A percentile compares a stretch with the other conserved stretches of the same genome.
Evolutionary conservation across 2,797 vertebrate genomes (phyloP).

Genomic region (Eutrigla gurnardus): DNA sequence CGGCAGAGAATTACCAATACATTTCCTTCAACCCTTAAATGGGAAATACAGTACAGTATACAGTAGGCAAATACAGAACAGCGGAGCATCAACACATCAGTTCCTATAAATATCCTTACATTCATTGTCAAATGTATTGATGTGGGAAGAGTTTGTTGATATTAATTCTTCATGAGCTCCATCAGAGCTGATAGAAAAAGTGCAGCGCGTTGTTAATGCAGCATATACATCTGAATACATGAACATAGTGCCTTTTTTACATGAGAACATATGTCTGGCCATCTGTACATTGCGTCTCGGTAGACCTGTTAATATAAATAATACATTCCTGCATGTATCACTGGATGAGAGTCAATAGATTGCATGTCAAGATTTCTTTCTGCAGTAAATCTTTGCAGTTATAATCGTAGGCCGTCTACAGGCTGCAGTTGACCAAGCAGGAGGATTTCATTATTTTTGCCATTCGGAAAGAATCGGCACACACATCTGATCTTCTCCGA

Average conservation of each 20-base stretch:
- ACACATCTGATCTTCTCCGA: neutral
- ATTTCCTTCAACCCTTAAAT: no score
- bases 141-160: neutral
- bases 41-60: no score
- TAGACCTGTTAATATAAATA: slow-evolving; percentile 46
- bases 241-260: slow-evolving; percentile 21
- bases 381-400: slow-evolving; percentile 2
- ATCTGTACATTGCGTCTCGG: slow-evolving; percentile 56
- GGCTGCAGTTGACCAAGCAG: slow-evolving; percentile 3
- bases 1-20: no score
- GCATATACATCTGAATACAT: slow-evolving; percentile 3
- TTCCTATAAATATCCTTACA: neutral
- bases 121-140: neutral
- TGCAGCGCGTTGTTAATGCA: neutral
- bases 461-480: no score
- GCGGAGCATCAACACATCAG: neutral
- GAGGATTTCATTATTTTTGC: neutral
- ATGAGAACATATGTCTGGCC: slow-evolving; percentile 55
- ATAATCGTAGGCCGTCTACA: neutral
- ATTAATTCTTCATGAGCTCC: neutral
- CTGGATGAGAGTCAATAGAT: neutral
- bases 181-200: slow-evolving; percentile 17
- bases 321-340: neutral
- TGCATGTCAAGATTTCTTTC: slow-evolving; percentile 3
- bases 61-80: no score